Conservation (phyloP, 2,888 invertebrate genomes). For the Periphyllus acericola region DNA sequence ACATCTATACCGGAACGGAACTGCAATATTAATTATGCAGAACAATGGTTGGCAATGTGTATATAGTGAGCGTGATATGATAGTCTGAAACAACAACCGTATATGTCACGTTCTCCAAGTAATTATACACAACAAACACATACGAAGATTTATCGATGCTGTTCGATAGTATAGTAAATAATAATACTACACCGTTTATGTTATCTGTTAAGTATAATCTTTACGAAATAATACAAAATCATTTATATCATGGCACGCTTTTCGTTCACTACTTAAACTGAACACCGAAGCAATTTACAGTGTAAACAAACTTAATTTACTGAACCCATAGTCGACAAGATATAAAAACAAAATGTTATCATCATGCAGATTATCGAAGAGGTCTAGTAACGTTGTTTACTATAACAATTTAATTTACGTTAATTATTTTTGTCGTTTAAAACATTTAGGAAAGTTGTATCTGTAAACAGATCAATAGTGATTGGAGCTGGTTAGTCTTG, state of each 20-base stretch:
- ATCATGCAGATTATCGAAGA: too few relatives aligned
- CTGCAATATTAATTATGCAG: not conserved
- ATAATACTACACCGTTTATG: not conserved
- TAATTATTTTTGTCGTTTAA: too few relatives aligned
- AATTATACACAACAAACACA: constrained; percentile 5
- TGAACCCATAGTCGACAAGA: too few relatives aligned
- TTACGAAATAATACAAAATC: not conserved
- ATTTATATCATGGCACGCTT: not conserved
- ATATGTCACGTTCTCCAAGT: not conserved
- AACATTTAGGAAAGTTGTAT: not conserved
- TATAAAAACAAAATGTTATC: too few relatives aligned
- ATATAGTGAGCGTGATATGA: not conserved
- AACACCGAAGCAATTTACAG: not conserved
- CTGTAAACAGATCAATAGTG: not conserved
- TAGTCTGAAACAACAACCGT: not conserved
- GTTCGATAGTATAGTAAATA: too few relatives aligned
- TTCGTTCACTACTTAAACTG: not conserved
- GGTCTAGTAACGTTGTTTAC: too few relatives aligned
- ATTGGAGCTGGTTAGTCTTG: not conserved
- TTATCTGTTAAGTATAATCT: not conserved
- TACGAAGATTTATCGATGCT: not conserved
- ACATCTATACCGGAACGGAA: too few relatives aligned
- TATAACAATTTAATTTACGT: too few relatives aligned
- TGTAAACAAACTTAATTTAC: too few relatives aligned
- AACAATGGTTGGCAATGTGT: not conserved